phyloP scores from a whole-genome alignment of 2,113 vertebrate species.

The Oxyruncus cristatus region DNA sequence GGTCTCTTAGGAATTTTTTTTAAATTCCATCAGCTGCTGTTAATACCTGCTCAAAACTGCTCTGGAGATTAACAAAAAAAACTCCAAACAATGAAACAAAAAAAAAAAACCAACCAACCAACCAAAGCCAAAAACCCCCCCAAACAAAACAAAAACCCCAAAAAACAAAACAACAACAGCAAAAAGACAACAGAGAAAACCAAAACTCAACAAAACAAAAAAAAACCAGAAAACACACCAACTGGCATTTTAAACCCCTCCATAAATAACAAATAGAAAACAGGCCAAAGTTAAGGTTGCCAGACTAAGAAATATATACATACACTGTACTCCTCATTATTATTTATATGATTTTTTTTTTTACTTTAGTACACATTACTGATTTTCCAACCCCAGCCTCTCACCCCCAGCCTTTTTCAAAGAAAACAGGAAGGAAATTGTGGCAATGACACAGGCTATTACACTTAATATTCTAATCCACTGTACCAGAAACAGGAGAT shows the following conservation, averaged over 20 bases:
- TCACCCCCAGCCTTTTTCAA: no score
- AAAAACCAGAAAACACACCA: neutral
- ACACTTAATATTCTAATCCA: neutral
- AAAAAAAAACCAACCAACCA: neutral
- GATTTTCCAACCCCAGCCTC: neutral
- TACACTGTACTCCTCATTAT: neutral
- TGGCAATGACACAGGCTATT: neutral
- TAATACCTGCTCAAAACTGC: conserved; percentile 22
- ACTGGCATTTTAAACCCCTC: neutral
- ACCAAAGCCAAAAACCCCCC: neutral
- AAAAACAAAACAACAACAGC: neutral
- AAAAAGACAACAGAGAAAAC: neutral
- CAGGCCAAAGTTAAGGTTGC: neutral
- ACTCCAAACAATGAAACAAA: neutral
- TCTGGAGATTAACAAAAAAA: neutral
- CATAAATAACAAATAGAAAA: neutral
- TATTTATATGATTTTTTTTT: neutral
- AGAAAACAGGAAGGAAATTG: neutral
- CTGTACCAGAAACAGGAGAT: neutral
- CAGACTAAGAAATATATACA: neutral
- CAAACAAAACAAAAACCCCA: neutral
- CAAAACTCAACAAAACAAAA: neutral
- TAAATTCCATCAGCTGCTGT: conserved; percentile 17
- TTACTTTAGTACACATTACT: neutral
- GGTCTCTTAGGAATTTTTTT: neutral